phyloP scores from a whole-genome alignment of 2,797 vertebrate species.

The Salmo trutta region DNA sequence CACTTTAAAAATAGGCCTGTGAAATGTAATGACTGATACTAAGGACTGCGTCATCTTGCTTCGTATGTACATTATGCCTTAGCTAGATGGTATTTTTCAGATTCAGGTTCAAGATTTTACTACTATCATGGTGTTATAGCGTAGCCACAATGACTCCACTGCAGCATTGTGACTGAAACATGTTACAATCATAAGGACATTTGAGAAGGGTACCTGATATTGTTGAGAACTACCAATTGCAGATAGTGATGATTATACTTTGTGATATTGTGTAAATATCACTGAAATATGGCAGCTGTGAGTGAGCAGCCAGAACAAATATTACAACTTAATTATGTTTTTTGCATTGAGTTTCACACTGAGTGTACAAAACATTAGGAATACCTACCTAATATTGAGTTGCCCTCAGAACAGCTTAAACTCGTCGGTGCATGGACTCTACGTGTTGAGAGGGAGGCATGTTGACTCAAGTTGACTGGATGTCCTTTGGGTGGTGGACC shows the following conservation, averaged over 20 bases:
- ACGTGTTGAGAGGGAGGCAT: too few relatives aligned
- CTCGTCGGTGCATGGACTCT: too few relatives aligned
- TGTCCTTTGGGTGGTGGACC: too few relatives aligned
- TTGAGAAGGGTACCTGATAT: neutral
- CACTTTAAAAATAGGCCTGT: conserved; percentile 26
- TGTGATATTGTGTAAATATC: conserved; percentile 55
- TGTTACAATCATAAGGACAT: neutral
- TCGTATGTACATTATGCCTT: conserved; percentile 37
- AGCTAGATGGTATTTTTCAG: conserved; percentile 35
- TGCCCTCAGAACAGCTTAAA: neutral
- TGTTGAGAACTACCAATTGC: conserved; percentile 22
- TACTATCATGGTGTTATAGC: neutral
- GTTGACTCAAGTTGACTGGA: too few relatives aligned
- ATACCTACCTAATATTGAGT: neutral
- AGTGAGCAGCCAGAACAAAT: conserved; percentile 61
- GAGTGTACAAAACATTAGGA: too few relatives aligned
- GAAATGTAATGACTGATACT: too few relatives aligned
- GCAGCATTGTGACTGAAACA: too few relatives aligned
- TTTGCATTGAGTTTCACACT: conserved; percentile 33
- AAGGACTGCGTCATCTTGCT: neutral
- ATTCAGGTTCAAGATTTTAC: conserved; percentile 18
- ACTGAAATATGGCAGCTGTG: conserved; percentile 43
- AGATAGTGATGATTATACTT: neutral
- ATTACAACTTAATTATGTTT: conserved; percentile 13
- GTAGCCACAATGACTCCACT: neutral